These are phyloP conservation scores for Meiosimyza platycephala DNA, from an alignment of 2,888 invertebrate genomes.

Conservation along the genomic window DNA sequence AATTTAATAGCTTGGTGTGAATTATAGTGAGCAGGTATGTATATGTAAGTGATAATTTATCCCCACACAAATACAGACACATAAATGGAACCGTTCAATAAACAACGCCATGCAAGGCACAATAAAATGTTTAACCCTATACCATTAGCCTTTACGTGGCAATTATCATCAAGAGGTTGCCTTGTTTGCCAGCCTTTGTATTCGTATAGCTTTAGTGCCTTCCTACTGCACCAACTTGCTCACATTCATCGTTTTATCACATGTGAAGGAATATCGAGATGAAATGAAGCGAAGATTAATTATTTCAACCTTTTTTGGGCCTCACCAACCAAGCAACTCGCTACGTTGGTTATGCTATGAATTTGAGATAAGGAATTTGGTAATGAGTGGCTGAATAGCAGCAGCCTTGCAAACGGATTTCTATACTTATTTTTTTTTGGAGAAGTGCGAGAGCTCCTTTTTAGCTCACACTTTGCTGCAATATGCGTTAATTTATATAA, in stretches of 20 bases:
- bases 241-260: neutral
- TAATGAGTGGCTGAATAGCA: neutral
- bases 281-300: constrained; percentile 43
- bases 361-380: constrained; percentile 20
- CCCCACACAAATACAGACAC: neutral
- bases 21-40: neutral
- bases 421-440: neutral
- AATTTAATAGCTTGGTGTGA: neutral
- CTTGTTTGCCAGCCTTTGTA: neutral
- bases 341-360: neutral
- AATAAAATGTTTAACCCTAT: constrained; percentile 28
- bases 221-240: neutral
- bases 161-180: constrained; percentile 21
- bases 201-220: too few relatives aligned
- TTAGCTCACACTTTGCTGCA: neutral
- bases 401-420: neutral
- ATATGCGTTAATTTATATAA: neutral
- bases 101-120: constrained; percentile 5
- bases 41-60: constrained; percentile 27
- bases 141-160: constrained; percentile 19
- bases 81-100: neutral
- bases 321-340: constrained; percentile 3
- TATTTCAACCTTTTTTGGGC: constrained; percentile 36
- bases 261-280: constrained; percentile 12
- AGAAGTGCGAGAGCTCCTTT: too few relatives aligned